Base-by-base conservation (phyloP, 1,140 invertebrate genomes). In the Psilanteris sp. region DNA sequence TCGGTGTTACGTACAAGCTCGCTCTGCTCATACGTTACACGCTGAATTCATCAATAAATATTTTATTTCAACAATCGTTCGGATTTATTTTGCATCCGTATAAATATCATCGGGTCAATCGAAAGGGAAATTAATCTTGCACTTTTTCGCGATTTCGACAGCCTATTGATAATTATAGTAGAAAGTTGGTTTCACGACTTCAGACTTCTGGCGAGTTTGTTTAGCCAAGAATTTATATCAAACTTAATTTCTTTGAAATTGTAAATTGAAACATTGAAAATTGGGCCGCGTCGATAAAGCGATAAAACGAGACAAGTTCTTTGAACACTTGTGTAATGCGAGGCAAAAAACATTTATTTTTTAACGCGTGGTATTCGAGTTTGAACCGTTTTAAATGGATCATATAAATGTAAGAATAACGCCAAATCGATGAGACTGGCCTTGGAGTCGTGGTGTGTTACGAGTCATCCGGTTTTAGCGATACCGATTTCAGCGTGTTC, bases 321-420 rank as follows among this genome's bases (percentile, higher is more conserved):
- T 6, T 6, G 64, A 29, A 32, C 13, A 32, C 29, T 52, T 29
- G 54, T 32, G 48, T 41, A 50, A 20, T 3, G 36, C 43, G 32
- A 66, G 2, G 22, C 20, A 36, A 61, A 61, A 71, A 71, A 37
- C 13, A 18, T 0, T 13, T 5, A 36, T 61, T 71, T 62, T 62
- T 72, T 37, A 20, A 0, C 11, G 3, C 11, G 4, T 13, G 20
- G 8, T 48, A 44, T 48, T 55, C 39, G 26, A 39, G 54, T 74
- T 44, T 27, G 46, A 74, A 74, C 70, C 61, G 59, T 73, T 73
- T 66, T n/a, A 73, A 73, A 73, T 61, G 70, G 70, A 73, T 73
- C 70, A 59, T 73, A 24, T 66, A 73, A 66, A 50, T 64, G 70
- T 59, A 52, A 34, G 70, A 61, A 41, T 55, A 48, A 64, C 26